Evolutionary conservation across 1,140 invertebrate species (phyloP).

Genomic region (Arion vulgaris): DNA sequence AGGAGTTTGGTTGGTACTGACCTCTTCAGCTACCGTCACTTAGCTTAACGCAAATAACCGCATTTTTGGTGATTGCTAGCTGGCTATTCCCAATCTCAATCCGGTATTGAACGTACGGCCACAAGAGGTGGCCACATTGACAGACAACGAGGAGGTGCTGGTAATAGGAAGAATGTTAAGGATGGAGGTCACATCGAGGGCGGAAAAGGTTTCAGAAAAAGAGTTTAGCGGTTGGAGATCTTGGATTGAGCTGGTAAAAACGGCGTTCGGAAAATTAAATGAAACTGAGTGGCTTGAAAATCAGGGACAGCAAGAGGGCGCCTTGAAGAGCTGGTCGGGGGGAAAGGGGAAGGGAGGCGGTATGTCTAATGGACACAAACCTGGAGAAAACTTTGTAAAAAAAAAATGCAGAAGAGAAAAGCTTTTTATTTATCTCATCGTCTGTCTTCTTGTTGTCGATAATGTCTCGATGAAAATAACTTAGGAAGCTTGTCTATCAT

Average conservation of each 20-base stretch:
- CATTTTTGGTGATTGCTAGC: constrained; percentile 22
- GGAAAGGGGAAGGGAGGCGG: neutral
- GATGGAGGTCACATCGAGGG: neutral
- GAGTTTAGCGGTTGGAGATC: neutral
- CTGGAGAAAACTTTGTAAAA: neutral
- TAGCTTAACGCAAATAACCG: constrained; percentile 33
- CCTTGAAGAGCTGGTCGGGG: neutral
- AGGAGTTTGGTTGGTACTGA: neutral
- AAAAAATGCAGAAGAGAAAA: neutral
- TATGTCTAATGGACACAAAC: too few species aligned
- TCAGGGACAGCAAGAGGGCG: neutral
- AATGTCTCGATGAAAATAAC: neutral
- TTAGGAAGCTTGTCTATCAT: neutral
- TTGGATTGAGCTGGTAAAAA: neutral
- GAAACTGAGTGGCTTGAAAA: constrained; percentile 6
- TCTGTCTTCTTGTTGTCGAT: neutral
- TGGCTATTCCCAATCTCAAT: constrained; percentile 28
- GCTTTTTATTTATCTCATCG: neutral
- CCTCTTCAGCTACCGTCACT: constrained; percentile 1
- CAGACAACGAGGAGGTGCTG: neutral
- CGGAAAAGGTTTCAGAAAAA: neutral
- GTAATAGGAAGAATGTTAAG: neutral
- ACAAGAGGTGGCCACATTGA: neutral
- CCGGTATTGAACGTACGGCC: constrained; percentile 14
- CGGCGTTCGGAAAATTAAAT: neutral